Evolutionary conservation across 2,888 invertebrate genomes (phyloP).

Genomic region (Drosophila sordidula): DNA sequence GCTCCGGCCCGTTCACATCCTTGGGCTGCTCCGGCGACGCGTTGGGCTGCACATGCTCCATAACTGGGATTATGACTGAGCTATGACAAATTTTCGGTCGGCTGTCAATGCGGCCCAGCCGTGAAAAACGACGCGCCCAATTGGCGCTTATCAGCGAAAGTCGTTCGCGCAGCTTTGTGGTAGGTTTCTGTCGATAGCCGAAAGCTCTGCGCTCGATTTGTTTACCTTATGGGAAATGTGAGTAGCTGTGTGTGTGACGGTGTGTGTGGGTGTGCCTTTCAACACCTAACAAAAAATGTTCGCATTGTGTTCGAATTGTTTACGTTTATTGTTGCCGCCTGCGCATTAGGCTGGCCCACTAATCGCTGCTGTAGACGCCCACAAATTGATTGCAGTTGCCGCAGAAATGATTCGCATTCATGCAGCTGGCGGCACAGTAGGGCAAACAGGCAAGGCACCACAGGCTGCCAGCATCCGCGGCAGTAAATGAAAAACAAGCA

Average conservation of each 20-base stretch:
- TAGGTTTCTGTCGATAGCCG: constrained; percentile 30
- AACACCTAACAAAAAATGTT: constrained; percentile 49
- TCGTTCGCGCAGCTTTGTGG: constrained; percentile 44
- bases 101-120: constrained; percentile 15
- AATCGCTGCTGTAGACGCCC: constrained; percentile 85
- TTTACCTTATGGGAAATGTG: constrained; percentile 34
- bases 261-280: constrained; percentile 6
- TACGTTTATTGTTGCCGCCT: constrained; percentile 32
- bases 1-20: constrained; percentile 39
- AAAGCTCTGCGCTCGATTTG: constrained; percentile 48
- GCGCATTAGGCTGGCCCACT: background rate
- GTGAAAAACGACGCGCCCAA: constrained; percentile 29
- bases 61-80: constrained; percentile 41
- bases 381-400: constrained; percentile 87
- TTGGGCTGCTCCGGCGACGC: constrained; percentile 57
- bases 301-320: constrained; percentile 25
- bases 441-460: constrained; percentile 87
- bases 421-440: constrained; percentile 87
- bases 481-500: background rate
- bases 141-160: constrained; percentile 62
- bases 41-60: constrained; percentile 62
- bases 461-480: constrained; percentile 51
- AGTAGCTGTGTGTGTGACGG: background rate
- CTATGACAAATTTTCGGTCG: constrained; percentile 43
- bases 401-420: constrained; percentile 87